Conservation (phyloP, 2,888 invertebrate species). For the Helleia helle region DNA sequence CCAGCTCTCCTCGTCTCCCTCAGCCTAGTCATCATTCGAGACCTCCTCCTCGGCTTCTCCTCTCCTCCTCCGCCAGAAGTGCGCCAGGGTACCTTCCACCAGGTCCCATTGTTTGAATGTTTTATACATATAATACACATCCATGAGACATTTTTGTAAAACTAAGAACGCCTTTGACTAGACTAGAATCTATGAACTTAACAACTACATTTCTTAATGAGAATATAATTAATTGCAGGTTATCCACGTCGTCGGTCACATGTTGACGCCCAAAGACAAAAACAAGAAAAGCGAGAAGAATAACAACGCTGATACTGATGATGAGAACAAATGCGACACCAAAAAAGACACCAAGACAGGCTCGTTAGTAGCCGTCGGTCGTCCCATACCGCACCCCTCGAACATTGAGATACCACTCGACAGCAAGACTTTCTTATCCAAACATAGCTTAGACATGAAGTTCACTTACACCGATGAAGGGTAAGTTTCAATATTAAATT, state of each 20-base stretch:
- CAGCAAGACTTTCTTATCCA: slow-evolving; percentile 90
- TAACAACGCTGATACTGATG: slow-evolving; percentile 32
- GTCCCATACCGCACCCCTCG: slow-evolving; percentile 91
- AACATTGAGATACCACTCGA: slow-evolving; percentile 94
- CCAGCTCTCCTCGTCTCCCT: too few species aligned
- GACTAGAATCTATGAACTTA: too few species aligned
- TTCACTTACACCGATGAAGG: slow-evolving; percentile 95
- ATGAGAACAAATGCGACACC: slow-evolving; percentile 43
- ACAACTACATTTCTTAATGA: too few species aligned
- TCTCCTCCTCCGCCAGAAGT: too few species aligned
- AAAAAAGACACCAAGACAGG: slow-evolving; percentile 31
- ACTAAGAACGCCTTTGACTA: too few species aligned
- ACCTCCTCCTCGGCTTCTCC: too few species aligned
- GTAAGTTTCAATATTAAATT: slow-evolving; percentile 80
- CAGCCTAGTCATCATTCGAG: too few species aligned
- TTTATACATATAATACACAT: too few species aligned
- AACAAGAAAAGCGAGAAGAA: slow-evolving; percentile 31
- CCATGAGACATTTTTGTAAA: too few species aligned
- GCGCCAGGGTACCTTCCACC: too few species aligned
- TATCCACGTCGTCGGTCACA: slow-evolving; percentile 89
- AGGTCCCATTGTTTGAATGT: too few species aligned
- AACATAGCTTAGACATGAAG: slow-evolving; percentile 95
- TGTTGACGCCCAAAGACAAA: slow-evolving; percentile 66
- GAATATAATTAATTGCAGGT: slow-evolving; percentile 79
- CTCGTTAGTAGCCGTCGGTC: slow-evolving; percentile 82